Conservation (phyloP, 64 coral and sea anemone genomes). For the Pachyseris speciosa region DNA sequence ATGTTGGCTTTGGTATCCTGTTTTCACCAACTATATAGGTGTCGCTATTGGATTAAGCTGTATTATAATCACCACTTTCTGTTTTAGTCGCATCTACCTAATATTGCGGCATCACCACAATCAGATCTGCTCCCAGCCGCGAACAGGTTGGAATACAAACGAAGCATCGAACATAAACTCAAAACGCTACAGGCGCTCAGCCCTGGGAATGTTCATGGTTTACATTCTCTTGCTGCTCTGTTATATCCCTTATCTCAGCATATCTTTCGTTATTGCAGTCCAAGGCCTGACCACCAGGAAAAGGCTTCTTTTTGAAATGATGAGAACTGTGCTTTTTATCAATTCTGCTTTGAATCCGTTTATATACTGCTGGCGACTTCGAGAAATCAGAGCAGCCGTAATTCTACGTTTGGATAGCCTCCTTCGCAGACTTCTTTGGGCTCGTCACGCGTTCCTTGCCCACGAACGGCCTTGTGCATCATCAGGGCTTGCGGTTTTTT, state of each 20-base stretch:
- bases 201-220: constrained; percentile 5
- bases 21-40: background rate
- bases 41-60: background rate
- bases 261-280: background rate
- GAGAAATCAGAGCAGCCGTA: background rate
- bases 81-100: constrained; percentile 7
- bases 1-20: constrained; percentile 24
- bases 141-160: background rate
- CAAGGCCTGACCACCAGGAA: background rate
- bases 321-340: background rate
- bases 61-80: background rate
- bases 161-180: background rate
- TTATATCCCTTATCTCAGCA: background rate
- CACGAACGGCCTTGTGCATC: too few species aligned
- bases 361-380: constrained; percentile 28
- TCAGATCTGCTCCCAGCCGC: background rate
- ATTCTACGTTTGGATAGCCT: background rate
- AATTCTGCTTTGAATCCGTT: constrained; percentile 13
- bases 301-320: background rate
- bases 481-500: too few species aligned
- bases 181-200: background rate
- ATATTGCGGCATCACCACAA: background rate
- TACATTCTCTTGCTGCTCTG: background rate
- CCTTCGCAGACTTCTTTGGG: too few species aligned
- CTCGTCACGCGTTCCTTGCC: too few species aligned